Base-by-base conservation (phyloP, 2,797 vertebrate species). In the Melanotaenia parkinsoni region DNA sequence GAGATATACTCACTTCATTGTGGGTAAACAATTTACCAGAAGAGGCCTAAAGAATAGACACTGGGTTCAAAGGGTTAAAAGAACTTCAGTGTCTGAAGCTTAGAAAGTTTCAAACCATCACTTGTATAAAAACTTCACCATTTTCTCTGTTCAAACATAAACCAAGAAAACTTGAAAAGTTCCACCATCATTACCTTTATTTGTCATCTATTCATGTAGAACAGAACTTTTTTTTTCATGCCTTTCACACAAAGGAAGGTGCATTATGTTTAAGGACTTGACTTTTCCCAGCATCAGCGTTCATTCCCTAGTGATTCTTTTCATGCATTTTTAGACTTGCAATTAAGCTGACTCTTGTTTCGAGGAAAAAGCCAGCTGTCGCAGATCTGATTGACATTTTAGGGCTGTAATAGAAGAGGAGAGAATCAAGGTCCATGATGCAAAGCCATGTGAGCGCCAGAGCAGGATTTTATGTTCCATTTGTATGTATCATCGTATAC, bases 271-370 rank as follows among this genome's bases (percentile, higher is more conserved):
- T 90, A 79, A 90, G 87, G 77, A 70, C 86, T 86, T 58, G 14
- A 68, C 72, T 62, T 84, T 77, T 80, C 67, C 43, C 22, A 66
- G 80, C 80, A 67, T 79, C 82, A 67, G 61, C 70, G 65, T 67
- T 56, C 70, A 37, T 76, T 79, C 70, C 56, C 76, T 76, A 74
- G 74, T 79, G 86, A 82, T 83, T 86, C 83, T 80, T 89, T 91
- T 90, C 76, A 89, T 89, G 76, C 84, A 69, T 88, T 90, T 87
- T 85, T 82, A 82, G 86, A 81, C 69, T 9, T 9, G 75, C 84
- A 86, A 87, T 90, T 91, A 88, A 87, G 73, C 86, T 81, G 75
- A 82, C 72, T 22, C 40, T 35, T 16, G 67, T 86, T 82, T 10
- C 26, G 61, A 74, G 81, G 58, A 53, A 57, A 80, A 79, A 57